Percentiles rank a stretch among this genome's conserved stretches.
These are phyloP conservation scores for Corythornis leucogaster DNA, from an alignment of 2,797 vertebrate genomes.

Conservation along the genomic window DNA sequence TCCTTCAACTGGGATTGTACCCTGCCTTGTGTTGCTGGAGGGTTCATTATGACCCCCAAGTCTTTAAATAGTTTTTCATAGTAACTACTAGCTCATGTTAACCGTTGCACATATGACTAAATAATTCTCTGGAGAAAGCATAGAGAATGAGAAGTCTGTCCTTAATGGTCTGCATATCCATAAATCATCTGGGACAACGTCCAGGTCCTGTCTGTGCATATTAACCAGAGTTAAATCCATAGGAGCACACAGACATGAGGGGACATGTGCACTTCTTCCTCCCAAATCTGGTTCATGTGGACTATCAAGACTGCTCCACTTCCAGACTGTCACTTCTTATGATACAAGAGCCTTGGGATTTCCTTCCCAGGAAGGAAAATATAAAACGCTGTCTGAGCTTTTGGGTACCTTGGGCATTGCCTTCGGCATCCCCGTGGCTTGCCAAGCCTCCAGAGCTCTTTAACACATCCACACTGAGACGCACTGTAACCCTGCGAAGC, in stretches of 20 bases:
- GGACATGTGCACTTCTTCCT: background rate
- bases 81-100: background rate
- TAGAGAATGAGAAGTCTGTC: background rate
- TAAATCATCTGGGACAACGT: background rate
- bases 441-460: background rate
- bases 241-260: background rate
- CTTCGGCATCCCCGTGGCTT: background rate
- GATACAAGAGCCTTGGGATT: constrained; percentile 12
- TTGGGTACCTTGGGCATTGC: constrained; percentile 46
- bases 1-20: background rate
- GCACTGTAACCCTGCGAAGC: background rate
- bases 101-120: background rate
- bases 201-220: background rate
- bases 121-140: background rate
- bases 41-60: background rate
- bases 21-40: background rate
- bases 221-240: background rate
- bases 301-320: background rate
- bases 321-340: background rate
- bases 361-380: background rate
- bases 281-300: background rate
- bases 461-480: background rate
- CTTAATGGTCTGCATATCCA: background rate
- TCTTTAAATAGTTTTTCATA: background rate
- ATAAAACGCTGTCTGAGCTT: background rate